Evolutionary conservation across 2,113 vertebrate species (phyloP), one percentile per base, ranked within the genome.

Genomic region (Scartelaos histophorus): DNA sequence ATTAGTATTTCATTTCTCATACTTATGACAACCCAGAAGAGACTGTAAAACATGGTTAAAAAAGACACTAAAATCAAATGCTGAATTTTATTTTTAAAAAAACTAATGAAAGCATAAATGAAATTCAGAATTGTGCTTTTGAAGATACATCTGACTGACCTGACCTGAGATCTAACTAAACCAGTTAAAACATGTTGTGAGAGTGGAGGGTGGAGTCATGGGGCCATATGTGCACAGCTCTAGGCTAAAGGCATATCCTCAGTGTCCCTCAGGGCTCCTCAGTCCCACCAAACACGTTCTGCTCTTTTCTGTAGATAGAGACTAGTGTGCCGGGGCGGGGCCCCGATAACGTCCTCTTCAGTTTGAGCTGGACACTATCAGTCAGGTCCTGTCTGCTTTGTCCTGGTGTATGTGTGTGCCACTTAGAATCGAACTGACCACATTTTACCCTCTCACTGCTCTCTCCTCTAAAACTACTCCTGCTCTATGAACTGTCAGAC

Each of bases 291-390:
- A 25, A 58, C 56, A 25, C 24, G 56, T 58, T 58, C 22, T 58
- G 12, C 12, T 7, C 13, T 25, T 13, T 10, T 3, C 56, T 25
- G 3, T 22, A 25, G 9, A 24, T 25, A 25, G 56, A 5, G 56
- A 54, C 80, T 84, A 2, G 34, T 53, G 65, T 56, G 73, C 72
- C 76, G 11, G 82, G 82, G 85, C 71, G 82, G 78, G 71, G 75
- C 46, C 5, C 57, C 45, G 80, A 57, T 74, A 76, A 66, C 3
- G 61, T 45, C 21, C 25, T 17, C 58, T 17, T 61, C 67, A 74
- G 38, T 65, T 57, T 76, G 76, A 49, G 66, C 54, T 83, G 69
- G 78, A 79, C 7, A 29, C 6, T 61, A 61, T 61, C 58, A 34
- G 58, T 34, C 15, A 17, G 15, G 56, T 58, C 4, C 56, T 25